These are phyloP conservation scores for Acrobasis repandana DNA, from an alignment of 2,888 invertebrate genomes.

Conservation along the genomic window DNA sequence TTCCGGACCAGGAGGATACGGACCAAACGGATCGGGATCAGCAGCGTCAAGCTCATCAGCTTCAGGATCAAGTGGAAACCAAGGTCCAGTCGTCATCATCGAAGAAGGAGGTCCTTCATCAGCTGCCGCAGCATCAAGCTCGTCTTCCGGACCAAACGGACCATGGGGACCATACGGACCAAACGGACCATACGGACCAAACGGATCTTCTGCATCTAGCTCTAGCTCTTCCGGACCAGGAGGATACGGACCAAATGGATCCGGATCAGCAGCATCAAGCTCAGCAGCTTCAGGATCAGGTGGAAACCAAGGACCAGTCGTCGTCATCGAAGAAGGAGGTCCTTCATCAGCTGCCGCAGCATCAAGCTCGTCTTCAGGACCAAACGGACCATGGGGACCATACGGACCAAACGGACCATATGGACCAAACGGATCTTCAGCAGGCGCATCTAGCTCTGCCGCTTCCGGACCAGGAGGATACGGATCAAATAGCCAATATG, in stretches of 20 bases:
- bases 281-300: background rate
- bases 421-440: too few species aligned
- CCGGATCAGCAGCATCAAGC: background rate
- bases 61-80: conserved; percentile 17
- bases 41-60: conserved; percentile 30
- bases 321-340: too few species aligned
- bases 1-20: background rate
- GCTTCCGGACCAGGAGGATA: too few species aligned
- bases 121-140: conserved; percentile 28
- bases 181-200: conserved; percentile 26
- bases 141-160: conserved; percentile 24
- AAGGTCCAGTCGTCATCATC: conserved; percentile 5
- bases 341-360: too few species aligned
- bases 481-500: too few species aligned
- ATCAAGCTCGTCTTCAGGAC: too few species aligned
- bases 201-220: conserved; percentile 22
- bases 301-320: too few species aligned
- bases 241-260: background rate
- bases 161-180: conserved; percentile 24
- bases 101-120: conserved; percentile 19
- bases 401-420: too few species aligned
- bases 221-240: background rate
- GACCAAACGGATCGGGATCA: conserved; percentile 15
- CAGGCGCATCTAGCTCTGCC: too few species aligned
- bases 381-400: too few species aligned